Evolutionary conservation across 2,113 vertebrate species (phyloP).

Genomic region (Coracopsis vasa): DNA sequence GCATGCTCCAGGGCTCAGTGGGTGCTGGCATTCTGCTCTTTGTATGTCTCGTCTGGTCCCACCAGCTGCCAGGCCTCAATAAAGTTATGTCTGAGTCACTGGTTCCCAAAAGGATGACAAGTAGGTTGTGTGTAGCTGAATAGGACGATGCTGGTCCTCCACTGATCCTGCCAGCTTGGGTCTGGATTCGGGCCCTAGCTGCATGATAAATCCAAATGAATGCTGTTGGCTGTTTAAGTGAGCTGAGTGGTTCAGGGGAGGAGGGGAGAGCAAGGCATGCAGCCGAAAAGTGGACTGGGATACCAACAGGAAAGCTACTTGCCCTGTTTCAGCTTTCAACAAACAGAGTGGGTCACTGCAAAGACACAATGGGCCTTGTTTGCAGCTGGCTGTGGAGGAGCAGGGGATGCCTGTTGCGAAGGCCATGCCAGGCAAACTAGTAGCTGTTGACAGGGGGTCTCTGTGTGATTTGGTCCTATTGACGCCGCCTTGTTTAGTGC

Average conservation of each 20-base stretch:
- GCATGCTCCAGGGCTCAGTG: neutral
- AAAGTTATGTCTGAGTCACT: conserved; percentile 80
- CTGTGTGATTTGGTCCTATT: neutral
- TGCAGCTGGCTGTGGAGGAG: neutral
- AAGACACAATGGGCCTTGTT: neutral
- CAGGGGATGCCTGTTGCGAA: neutral
- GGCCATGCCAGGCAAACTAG: neutral
- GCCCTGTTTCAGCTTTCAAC: neutral
- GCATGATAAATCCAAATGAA: conserved; percentile 48
- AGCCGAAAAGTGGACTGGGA: neutral
- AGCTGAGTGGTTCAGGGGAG: neutral
- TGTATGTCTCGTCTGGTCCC: conserved; percentile 57
- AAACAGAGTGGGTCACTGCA: conserved; percentile 8
- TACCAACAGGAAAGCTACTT: neutral
- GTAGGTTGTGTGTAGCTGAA: conserved; percentile 73
- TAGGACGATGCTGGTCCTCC: conserved; percentile 60
- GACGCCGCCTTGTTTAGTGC: neutral
- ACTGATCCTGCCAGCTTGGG: conserved; percentile 63
- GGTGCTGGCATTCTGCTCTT: conserved; percentile 58
- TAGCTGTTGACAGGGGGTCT: neutral
- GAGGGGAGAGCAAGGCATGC: neutral
- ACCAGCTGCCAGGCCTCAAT: conserved; percentile 78
- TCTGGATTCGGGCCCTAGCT: conserved; percentile 68
- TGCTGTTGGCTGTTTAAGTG: conserved; percentile 32
- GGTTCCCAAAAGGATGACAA: conserved; percentile 78